Conservation (phyloP, 2,797 vertebrate genomes). For the Channa striata region DNA sequence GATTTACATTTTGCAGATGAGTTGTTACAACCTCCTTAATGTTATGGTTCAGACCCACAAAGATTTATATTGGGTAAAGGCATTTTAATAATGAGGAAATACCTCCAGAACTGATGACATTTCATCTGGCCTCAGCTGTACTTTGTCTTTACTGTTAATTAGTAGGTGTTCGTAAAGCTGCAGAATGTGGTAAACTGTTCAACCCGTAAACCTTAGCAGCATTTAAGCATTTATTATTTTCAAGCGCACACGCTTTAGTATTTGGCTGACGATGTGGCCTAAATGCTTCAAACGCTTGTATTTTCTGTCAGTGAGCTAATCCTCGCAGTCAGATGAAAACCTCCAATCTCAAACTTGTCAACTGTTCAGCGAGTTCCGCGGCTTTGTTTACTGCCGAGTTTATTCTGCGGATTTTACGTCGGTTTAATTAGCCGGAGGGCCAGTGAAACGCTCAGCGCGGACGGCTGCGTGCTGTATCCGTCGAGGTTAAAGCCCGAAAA, state of each 20-base stretch:
- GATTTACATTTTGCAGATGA: too few species aligned
- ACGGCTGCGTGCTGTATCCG: slow-evolving; percentile 5
- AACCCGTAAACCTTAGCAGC: background rate
- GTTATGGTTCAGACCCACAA: too few species aligned
- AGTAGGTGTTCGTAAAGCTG: background rate
- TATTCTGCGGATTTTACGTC: slow-evolving; percentile 9
- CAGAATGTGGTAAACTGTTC: background rate
- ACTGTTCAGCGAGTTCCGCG: background rate
- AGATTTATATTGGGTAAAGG: too few species aligned
- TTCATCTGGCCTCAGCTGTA: background rate
- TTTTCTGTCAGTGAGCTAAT: slow-evolving; percentile 3
- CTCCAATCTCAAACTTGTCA: slow-evolving; percentile 3
- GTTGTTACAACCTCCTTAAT: too few species aligned
- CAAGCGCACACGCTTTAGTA: background rate
- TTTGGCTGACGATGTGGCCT: too few species aligned
- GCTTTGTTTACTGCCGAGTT: background rate
- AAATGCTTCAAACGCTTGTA: background rate
- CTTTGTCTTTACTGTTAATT: background rate
- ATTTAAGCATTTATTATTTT: background rate
- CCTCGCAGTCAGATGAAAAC: background rate
- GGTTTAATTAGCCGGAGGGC: slow-evolving; percentile 42
- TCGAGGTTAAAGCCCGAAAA: slow-evolving; percentile 33
- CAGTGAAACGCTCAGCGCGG: background rate
- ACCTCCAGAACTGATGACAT: background rate
- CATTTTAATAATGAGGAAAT: too few species aligned